Evolutionary conservation across 2,797 vertebrate species (phyloP), one percentile per base, ranked within the genome.

Genomic region (Pseudocheirus occidentalis): DNA sequence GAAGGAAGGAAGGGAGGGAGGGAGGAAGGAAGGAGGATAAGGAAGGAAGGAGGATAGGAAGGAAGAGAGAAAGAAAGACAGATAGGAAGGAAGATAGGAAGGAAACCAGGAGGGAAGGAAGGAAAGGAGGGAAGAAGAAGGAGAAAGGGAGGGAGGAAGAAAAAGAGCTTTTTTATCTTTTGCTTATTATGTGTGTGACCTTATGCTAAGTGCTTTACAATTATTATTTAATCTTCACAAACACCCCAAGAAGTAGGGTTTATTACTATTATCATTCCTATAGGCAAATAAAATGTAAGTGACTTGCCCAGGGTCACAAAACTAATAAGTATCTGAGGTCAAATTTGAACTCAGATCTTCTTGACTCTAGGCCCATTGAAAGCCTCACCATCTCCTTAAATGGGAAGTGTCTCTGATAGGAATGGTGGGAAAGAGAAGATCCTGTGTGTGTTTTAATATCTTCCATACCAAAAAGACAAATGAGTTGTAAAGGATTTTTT

Each of bases 121-220:
- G 4, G 5, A 14, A n/a, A 1, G 5, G 11, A n/a, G 1, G 34
- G 0, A n/a, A 14, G 10, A 14, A 66, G 29, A 12, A 59, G 12
- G 10, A 0, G 0, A n/a, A 11, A 34, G 13, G 34, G 31, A 66
- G 16, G 59, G 34, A 14, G 31, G 59, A 62, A 34, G 59, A 9
- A 34, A 34, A 14, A 12, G 14, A 13, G 59, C 27, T 3, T 58
- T 3, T 58, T 27, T 58, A 27, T 58, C 28, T 58, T 27, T 58
- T 58, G 57, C 57, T 28, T 58, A 29, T 58, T 29, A 29, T 34
- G 58, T 31, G 58, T 7, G 24, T 4, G 21, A 27, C 16, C 28
- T 27, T 2, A 11, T 62, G 29, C 58, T 62, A 34, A 31, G 28
- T 34, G 10, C 58, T 62, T 62, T 62, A 31, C 29, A 62, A 31